These are phyloP conservation scores for Vidua chalybeata DNA, from an alignment of 2,113 vertebrate species.

Conservation along the genomic window DNA sequence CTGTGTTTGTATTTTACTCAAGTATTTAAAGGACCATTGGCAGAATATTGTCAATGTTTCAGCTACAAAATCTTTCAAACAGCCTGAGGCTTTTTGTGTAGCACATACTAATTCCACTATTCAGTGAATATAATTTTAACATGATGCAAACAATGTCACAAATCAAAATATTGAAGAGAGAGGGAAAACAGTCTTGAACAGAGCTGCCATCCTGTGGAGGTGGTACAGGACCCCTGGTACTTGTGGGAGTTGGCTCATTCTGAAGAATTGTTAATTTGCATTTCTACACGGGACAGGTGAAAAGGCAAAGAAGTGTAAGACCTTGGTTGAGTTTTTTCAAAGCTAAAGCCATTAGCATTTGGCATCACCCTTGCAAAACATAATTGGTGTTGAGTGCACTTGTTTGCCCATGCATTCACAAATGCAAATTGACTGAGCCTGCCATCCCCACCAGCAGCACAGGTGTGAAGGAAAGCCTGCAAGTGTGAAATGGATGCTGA, in stretches of 20 bases:
- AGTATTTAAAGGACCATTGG: conserved; percentile 26
- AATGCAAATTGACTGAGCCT: neutral
- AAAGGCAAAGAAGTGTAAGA: neutral
- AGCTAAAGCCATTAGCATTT: neutral
- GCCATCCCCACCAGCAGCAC: neutral
- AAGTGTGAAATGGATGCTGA: neutral
- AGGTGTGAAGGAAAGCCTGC: neutral
- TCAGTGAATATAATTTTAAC: conserved; percentile 34
- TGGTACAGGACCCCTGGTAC: neutral
- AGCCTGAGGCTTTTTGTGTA: conserved; percentile 58
- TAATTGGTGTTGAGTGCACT: neutral
- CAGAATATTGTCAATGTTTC: conserved; percentile 48
- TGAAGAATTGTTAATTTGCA: neutral
- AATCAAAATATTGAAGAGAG: conserved; percentile 6
- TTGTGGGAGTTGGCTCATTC: neutral
- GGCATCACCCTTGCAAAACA: neutral
- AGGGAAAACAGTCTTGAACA: neutral
- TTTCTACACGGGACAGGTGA: neutral
- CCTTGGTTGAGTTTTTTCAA: neutral
- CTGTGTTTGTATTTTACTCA: conserved; percentile 50
- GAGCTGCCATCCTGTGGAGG: neutral
- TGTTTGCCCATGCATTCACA: neutral
- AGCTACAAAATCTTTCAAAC: conserved; percentile 43
- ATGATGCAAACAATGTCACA: conserved; percentile 47
- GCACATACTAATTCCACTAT: neutral